A percentile compares a stretch with the other conserved stretches of the same genome.
Conservation (phyloP, 2,797 vertebrate genomes). For the Paramormyrops hopkinsi region DNA sequence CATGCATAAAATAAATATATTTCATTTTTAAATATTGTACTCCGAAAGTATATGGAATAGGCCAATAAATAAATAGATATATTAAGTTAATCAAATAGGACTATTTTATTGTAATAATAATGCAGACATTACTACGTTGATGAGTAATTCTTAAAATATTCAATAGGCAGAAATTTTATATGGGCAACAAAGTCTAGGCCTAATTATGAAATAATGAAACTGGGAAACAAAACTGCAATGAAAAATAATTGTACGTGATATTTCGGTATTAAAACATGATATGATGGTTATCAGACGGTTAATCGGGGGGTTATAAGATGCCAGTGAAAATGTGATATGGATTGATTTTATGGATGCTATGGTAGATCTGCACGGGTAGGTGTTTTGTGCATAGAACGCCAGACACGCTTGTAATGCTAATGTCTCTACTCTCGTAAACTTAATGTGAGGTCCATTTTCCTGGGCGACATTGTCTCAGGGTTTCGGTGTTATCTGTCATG, state of each 20-base stretch:
- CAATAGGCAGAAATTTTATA: not conserved
- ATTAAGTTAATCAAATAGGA: not conserved
- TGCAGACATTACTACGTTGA: not conserved
- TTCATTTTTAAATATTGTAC: not conserved
- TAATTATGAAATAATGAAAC: not conserved
- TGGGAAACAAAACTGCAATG: not conserved
- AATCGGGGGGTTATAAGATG: not conserved
- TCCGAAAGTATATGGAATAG: not conserved
- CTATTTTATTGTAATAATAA: not conserved
- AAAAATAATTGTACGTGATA: not conserved
- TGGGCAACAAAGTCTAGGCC: not conserved
- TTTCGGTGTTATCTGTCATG: conserved; percentile 76
- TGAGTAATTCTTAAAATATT: not conserved
- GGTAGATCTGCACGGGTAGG: not conserved
- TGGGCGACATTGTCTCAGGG: conserved; percentile 63
- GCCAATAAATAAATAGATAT: not conserved
- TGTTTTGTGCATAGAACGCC: conserved; percentile 57
- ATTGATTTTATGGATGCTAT: not conserved
- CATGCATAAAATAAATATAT: not conserved
- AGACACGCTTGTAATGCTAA: conserved; percentile 68
- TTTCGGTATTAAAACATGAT: not conserved
- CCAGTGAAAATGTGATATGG: not conserved
- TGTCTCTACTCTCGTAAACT: conserved; percentile 65
- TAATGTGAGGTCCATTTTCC: conserved; percentile 66
- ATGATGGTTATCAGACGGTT: not conserved